Evolutionary conservation across 2,113 vertebrate species (phyloP), one percentile per base, ranked within the genome.

Genomic region (Myotis davidii): DNA sequence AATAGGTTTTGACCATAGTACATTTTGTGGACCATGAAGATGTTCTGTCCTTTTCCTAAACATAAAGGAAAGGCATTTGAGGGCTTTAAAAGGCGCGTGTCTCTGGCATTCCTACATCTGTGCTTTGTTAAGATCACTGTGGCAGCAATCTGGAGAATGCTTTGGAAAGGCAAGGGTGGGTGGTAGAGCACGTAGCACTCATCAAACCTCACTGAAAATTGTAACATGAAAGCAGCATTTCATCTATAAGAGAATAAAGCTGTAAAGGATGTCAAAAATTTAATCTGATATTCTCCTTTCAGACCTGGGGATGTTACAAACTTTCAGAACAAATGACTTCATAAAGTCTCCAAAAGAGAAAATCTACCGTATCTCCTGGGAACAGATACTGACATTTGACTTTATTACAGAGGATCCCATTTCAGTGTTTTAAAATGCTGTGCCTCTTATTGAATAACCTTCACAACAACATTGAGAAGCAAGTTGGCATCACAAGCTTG

Each of bases 251-350:
- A 93, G 56, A 89, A 89, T 45, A 87, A 72, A 85, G 21, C 39
- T 82, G 5, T 52, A 72, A 86, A 32, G 34, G 72, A 85, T 83
- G 42, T 85, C 61, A 85, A 90, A 85, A 82, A 95, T 27, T 89
- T 72, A 85, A 78, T 95, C 42, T 13, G 16, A 52, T 29, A 42
- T 50, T 91, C 52, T 83, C 34, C 52, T 76, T 94, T 93, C n/a
- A 83, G 72, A 92, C 42, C 32, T 90, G 67, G 39, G 37, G 82
- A 52, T 88, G 48, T 78, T 69, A 56, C 64, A 95, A 73, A 76
- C 25, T 77, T 92, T 76, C 61, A 92, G 78, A n/a, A 97, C 67
- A 94, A 96, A 95, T 39, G 73, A 78, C 59, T 92, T 94, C 59
- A 79, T 73, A 69, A 97, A 90, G 12, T 96, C 45, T 92, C 54